phyloP scores from a whole-genome alignment of 2,888 invertebrate genomes.

The Cremastinae sp. region DNA sequence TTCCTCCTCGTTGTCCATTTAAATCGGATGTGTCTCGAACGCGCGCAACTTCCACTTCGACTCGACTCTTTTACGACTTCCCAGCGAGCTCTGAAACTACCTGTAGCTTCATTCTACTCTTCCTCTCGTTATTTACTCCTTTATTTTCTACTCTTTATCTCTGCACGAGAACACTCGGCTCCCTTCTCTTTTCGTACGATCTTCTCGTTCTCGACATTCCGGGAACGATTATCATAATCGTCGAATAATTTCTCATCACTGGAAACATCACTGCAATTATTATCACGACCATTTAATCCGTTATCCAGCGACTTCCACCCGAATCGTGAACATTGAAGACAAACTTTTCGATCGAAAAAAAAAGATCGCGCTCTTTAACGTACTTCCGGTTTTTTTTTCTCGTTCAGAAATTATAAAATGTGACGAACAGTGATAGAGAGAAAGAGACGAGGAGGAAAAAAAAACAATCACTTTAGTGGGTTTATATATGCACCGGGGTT shows the following conservation, averaged over 20 bases:
- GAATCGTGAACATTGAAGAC: too few species aligned
- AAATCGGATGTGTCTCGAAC: slow-evolving; percentile 10
- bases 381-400: too few species aligned
- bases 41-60: not conserved
- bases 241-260: not conserved
- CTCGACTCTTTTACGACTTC: not conserved
- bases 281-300: too few species aligned
- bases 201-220: not conserved
- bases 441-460: too few species aligned
- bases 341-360: too few species aligned
- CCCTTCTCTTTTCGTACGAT: slow-evolving; percentile 1
- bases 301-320: too few species aligned
- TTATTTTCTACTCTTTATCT: slow-evolving; percentile 7
- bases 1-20: slow-evolving; percentile 46
- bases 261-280: too few species aligned
- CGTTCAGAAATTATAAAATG: too few species aligned
- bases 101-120: not conserved
- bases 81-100: not conserved
- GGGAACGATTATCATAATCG: not conserved
- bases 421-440: too few species aligned
- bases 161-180: slow-evolving; percentile 9
- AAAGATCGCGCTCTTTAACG: too few species aligned
- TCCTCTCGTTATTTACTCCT: not conserved
- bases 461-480: too few species aligned
- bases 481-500: not conserved